A percentile compares a stretch with the other conserved stretches of the same genome.
Conservation (phyloP, 1,140 invertebrate genomes). For the Sminthurides bifidus region DNA sequence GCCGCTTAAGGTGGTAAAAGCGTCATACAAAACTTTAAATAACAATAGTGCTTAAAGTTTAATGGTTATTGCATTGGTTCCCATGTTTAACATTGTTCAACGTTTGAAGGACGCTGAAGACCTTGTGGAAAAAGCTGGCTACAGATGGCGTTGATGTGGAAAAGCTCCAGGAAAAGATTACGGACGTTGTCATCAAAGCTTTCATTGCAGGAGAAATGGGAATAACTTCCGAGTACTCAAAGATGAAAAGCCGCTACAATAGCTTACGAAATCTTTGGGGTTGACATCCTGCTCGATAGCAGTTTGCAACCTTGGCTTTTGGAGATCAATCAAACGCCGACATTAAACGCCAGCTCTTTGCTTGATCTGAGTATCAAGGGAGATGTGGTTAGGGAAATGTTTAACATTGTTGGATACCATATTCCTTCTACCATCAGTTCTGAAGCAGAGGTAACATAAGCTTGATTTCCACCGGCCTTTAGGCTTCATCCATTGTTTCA, state of each 20-base stretch:
- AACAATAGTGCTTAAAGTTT: too few species aligned
- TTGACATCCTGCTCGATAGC: constrained; percentile 70
- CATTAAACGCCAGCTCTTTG: constrained; percentile 78
- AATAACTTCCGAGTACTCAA: constrained; percentile 53
- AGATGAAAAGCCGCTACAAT: constrained; percentile 56
- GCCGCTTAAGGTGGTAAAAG: too few species aligned
- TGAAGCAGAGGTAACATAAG: constrained; percentile 18
- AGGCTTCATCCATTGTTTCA: background rate
- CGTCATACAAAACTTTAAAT: too few species aligned
- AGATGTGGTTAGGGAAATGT: constrained; percentile 71
- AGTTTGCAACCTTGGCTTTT: constrained; percentile 85
- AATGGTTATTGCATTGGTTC: too few species aligned
- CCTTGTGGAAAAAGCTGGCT: constrained; percentile 59
- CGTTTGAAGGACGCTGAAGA: constrained; percentile 51
- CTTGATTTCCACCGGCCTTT: too few species aligned
- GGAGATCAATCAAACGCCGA: constrained; percentile 93
- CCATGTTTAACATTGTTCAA: too few species aligned
- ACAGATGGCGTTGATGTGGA: constrained; percentile 58
- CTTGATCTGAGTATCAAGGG: constrained; percentile 90
- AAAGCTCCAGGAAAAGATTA: constrained; percentile 64
- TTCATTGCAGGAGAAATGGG: constrained; percentile 65
- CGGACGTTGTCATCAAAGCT: constrained; percentile 67
- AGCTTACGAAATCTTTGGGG: constrained; percentile 71
- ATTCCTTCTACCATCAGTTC: constrained; percentile 45
- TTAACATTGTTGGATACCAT: constrained; percentile 85